Percentiles rank a stretch among this genome's conserved stretches.
phyloP scores from a whole-genome alignment of 2,113 vertebrate genomes.

The Sapajus apella region DNA sequence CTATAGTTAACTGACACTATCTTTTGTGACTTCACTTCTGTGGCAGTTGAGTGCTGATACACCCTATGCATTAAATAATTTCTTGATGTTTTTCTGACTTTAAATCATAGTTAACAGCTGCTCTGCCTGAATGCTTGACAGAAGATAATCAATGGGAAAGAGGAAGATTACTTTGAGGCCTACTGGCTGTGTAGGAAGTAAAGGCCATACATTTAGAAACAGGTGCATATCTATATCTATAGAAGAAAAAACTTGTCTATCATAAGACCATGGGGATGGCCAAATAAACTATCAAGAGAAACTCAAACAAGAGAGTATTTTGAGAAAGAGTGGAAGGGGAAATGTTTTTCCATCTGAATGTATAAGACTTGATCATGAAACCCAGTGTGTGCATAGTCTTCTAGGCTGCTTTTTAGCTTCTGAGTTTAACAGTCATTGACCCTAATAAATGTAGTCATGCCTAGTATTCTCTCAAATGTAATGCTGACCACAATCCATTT shows the following conservation, averaged over 20 bases:
- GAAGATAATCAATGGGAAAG: slow-evolving; percentile 5
- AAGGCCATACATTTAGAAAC: background rate
- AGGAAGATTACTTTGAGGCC: slow-evolving; percentile 2
- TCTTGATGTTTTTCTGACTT: slow-evolving; percentile 39
- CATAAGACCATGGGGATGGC: background rate
- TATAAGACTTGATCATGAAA: slow-evolving; percentile 17
- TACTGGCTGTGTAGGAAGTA: background rate
- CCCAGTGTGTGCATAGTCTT: background rate
- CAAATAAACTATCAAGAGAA: slow-evolving; percentile 39
- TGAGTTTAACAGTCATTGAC: slow-evolving; percentile 33
- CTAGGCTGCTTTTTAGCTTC: background rate
- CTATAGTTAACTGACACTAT: background rate
- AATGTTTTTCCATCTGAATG: background rate
- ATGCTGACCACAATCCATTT: slow-evolving; percentile 8
- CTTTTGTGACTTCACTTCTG: slow-evolving; percentile 46
- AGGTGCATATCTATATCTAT: background rate
- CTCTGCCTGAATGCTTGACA: slow-evolving; percentile 24
- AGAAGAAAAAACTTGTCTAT: slow-evolving; percentile 17
- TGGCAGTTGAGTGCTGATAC: background rate
- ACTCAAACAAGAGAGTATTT: slow-evolving; percentile 17
- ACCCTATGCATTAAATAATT: background rate
- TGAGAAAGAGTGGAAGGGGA: background rate
- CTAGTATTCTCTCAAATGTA: slow-evolving; percentile 41
- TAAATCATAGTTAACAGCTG: slow-evolving; percentile 32
- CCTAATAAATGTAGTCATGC: slow-evolving; percentile 15